Conservation (phyloP, 2,888 invertebrate genomes). For the Subacronicta megacephala region DNA sequence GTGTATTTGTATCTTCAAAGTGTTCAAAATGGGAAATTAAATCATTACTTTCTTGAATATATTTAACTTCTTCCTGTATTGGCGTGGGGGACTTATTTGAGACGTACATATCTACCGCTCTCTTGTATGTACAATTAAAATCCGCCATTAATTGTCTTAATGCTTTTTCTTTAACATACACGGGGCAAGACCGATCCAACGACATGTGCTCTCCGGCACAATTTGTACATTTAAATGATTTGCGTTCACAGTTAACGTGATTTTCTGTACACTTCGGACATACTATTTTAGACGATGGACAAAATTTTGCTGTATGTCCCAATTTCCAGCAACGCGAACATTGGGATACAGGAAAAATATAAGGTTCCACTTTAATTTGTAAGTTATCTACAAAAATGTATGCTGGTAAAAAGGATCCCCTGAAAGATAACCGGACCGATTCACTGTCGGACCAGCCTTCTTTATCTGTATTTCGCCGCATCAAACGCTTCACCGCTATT, state of each 20-base stretch:
- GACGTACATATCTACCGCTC: constrained; percentile 29
- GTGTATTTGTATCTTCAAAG: no score
- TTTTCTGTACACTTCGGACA: constrained; percentile 41
- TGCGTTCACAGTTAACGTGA: constrained; percentile 42
- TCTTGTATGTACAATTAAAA: constrained; percentile 40
- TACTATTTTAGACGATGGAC: constrained; percentile 31
- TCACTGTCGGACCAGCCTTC: no score
- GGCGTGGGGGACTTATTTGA: constrained; percentile 18
- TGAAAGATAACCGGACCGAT: no score
- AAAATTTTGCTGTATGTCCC: constrained; percentile 31
- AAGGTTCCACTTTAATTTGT: constrained; percentile 33
- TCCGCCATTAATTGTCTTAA: constrained; percentile 38
- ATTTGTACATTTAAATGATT: constrained; percentile 37
- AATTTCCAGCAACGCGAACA: constrained; percentile 46
- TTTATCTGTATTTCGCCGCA: no score
- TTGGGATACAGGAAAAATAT: constrained; percentile 44
- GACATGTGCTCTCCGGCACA: constrained; percentile 46
- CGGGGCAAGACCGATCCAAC: constrained; percentile 37
- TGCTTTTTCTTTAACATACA: constrained; percentile 38
- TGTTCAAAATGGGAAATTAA: fast-evolving
- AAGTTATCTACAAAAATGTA: no score
- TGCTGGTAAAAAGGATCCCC: no score
- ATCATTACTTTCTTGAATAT: no score
- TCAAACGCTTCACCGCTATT: no score
- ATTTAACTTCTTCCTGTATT: neutral